Percentiles rank a stretch among this genome's conserved stretches.
These are phyloP conservation scores for Volucella inflata DNA, from an alignment of 2,888 invertebrate genomes.

Conservation along the genomic window DNA sequence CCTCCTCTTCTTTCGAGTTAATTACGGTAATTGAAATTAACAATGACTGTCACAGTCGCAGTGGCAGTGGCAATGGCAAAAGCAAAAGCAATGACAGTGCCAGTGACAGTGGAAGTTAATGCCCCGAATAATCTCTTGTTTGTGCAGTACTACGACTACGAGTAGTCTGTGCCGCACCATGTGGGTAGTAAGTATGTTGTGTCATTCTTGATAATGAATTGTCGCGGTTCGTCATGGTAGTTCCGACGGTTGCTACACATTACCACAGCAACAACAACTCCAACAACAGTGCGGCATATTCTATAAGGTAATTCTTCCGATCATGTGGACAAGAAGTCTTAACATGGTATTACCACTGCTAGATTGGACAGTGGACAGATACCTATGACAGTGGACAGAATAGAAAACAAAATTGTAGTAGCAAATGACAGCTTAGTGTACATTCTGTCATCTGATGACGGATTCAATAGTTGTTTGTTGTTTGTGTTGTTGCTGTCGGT, in stretches of 20 bases:
- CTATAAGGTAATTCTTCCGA: slow-evolving; percentile 53
- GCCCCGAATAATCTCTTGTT: slow-evolving; percentile 57
- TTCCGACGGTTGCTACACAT: slow-evolving; percentile 12
- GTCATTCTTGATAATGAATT: slow-evolving; percentile 72
- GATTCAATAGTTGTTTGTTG: slow-evolving; percentile 18
- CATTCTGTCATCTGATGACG: slow-evolving; percentile 6
- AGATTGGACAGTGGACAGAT: background rate
- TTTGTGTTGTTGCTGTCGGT: slow-evolving; percentile 32
- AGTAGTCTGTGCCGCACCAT: background rate
- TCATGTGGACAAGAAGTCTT: slow-evolving; percentile 69
- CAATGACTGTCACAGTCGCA: slow-evolving; percentile 50
- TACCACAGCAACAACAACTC: slow-evolving; percentile 19
- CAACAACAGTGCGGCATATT: slow-evolving; percentile 13
- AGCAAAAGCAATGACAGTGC: no score
- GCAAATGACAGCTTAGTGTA: slow-evolving; percentile 42
- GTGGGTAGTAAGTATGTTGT: slow-evolving; percentile 50
- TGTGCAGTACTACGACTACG: slow-evolving; percentile 6
- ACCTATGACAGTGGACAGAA: background rate
- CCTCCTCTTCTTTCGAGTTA: slow-evolving; percentile 20
- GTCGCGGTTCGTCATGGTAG: slow-evolving; percentile 67
- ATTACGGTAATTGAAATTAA: slow-evolving; percentile 72
- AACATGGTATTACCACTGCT: slow-evolving; percentile 45
- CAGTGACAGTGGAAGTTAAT: slow-evolving; percentile 61
- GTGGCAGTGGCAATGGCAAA: no score
- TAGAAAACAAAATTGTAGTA: slow-evolving; percentile 6